Evolutionary conservation across 2,113 vertebrate species (phyloP).

Genomic region (Cricetomys ansorgei): DNA sequence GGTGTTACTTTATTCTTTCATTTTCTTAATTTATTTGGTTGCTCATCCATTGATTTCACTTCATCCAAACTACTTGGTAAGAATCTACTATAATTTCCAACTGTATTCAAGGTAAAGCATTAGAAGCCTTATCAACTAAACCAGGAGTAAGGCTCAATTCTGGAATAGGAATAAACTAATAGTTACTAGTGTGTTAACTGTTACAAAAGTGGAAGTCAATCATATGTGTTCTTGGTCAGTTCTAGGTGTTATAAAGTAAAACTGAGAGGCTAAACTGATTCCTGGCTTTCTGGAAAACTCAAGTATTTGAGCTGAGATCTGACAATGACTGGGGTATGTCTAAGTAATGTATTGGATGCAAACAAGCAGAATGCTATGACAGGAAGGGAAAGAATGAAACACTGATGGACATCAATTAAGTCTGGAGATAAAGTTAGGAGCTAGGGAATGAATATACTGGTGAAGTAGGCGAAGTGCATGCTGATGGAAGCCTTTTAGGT

Average conservation of each 20-base stretch:
- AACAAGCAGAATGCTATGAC: background rate
- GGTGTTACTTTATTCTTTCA: background rate
- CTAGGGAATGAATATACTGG: fast-evolving
- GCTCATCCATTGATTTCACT: background rate
- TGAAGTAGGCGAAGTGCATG: background rate
- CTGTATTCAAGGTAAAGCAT: background rate
- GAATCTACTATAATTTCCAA: background rate
- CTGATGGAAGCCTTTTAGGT: background rate
- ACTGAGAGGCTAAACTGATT: background rate
- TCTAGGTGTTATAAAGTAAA: background rate
- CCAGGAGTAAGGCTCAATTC: background rate
- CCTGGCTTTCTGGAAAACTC: background rate
- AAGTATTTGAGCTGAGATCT: background rate
- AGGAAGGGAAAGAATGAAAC: background rate
- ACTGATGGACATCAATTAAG: background rate
- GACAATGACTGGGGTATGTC: background rate
- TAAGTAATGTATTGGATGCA: background rate
- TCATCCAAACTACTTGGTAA: background rate
- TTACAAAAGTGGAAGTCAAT: background rate
- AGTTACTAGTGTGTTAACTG: background rate
- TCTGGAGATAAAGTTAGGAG: background rate
- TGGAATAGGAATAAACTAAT: background rate
- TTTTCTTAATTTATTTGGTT: background rate
- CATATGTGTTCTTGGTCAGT: background rate
- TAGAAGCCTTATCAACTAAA: background rate